Evolutionary conservation across 2,797 vertebrate species (phyloP).

Genomic region (Otolemur crassicaudatus): DNA sequence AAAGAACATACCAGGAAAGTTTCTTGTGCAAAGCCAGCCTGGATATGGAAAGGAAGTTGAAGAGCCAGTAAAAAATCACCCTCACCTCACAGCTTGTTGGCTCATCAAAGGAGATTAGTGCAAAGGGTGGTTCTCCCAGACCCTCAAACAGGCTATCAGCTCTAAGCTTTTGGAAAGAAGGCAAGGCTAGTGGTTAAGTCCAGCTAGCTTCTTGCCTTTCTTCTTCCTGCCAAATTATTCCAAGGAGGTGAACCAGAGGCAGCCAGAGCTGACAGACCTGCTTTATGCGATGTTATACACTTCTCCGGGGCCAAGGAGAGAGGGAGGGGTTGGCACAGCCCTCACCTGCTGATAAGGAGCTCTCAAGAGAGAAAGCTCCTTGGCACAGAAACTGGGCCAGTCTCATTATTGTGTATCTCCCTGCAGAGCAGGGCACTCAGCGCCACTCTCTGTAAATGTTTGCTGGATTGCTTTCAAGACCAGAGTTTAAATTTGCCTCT

Average conservation of each 20-base stretch:
- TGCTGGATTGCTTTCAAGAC: constrained; percentile 52
- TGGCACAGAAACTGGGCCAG: constrained; percentile 45
- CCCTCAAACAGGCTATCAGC: background rate
- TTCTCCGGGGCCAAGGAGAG: background rate
- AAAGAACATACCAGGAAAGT: background rate
- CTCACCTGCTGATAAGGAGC: constrained; percentile 37
- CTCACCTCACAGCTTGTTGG: background rate
- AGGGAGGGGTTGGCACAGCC: background rate
- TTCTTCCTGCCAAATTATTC: constrained; percentile 59
- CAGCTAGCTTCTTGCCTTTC: constrained; percentile 49
- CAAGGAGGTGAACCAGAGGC: constrained; percentile 22
- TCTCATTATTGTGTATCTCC: background rate
- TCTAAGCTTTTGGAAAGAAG: background rate
- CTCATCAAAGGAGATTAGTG: background rate
- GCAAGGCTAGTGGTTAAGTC: background rate
- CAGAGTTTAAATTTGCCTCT: background rate
- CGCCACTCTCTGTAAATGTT: background rate
- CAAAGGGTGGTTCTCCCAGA: background rate
- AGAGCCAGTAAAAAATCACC: background rate
- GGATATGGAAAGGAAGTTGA: background rate
- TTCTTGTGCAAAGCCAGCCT: background rate
- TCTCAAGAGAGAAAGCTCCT: constrained; percentile 21
- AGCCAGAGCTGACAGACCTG: background rate
- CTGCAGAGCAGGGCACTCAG: background rate
- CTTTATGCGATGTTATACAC: background rate